Evolutionary conservation across 2,113 vertebrate species (phyloP).

Genomic region (Cyprinodon variegatus): DNA sequence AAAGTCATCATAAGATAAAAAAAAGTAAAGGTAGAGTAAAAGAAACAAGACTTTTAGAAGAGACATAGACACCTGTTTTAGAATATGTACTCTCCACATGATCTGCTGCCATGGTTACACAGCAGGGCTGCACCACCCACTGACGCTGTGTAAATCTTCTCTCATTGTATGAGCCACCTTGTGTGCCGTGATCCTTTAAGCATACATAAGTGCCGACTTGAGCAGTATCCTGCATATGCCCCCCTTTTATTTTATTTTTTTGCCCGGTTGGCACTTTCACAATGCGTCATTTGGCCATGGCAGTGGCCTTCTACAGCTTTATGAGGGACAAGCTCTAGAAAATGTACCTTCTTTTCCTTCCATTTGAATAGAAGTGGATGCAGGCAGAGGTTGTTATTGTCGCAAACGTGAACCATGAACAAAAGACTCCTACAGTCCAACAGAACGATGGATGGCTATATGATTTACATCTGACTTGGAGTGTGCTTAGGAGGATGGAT

Average conservation of each 20-base stretch:
- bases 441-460: no score
- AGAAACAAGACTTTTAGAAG: constrained; percentile 2
- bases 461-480: no score
- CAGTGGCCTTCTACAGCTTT: constrained; percentile 27
- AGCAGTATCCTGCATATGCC: constrained; percentile 3
- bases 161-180: constrained; percentile 45
- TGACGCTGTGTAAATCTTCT: constrained; percentile 45
- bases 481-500: no score
- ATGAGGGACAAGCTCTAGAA: constrained; percentile 13
- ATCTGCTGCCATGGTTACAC: constrained; percentile 53
- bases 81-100: constrained; percentile 6
- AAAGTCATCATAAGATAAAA: background rate
- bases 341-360: constrained; percentile 29
- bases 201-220: constrained; percentile 13
- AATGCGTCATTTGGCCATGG: constrained; percentile 47
- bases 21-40: constrained; percentile 11
- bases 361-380: constrained; percentile 31
- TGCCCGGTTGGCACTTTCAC: constrained; percentile 21
- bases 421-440: no score
- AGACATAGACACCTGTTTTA: constrained; percentile 3
- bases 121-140: constrained; percentile 42
- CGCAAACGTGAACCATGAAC: background rate
- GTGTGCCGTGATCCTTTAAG: constrained; percentile 27
- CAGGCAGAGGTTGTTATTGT: constrained; percentile 45
- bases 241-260: background rate